Base-by-base conservation (phyloP, 2,888 invertebrate species). In the Acronicta alni region DNA sequence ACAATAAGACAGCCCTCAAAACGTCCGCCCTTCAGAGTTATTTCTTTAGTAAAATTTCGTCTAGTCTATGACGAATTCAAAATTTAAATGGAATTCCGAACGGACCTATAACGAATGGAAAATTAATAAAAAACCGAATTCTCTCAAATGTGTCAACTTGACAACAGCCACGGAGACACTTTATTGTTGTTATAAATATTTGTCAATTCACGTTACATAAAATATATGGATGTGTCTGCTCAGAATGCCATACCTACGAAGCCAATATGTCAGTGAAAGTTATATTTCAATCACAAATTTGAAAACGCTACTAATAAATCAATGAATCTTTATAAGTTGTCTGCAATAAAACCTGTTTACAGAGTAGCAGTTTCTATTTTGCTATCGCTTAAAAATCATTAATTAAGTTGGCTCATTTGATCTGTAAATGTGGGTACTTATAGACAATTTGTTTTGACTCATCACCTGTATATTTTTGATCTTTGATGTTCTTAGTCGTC, bases 321-420 rank as follows among this genome's bases (percentile, higher is more conserved):
- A 56, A 72, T 75, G 72, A 72, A 75, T 72, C 55, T 75, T 56
- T n/a, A 37, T 42, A 70, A 45, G 53, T 54, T 55, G 49, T 57
- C 56, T 54, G 42, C 38, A 61, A 45, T 35, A 42, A 65, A 75
- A 72, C 75, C 58, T 44, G 72, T 72, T 72, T 51, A 39, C 32
- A 43, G 32, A 52, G 38, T 37, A 44, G 51, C 39, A 38, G 55
- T 72, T 69, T 69, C 68, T 67, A 72, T 53, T 69, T 67, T 57
- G 52, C 54, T 17, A 66, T 59, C 51, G 26, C 51, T 68, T 49
- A 42, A 45, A 47, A 54, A 6, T 30, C 39, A 48, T 58, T 58
- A 37, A 55, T 44, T 46, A 57, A 42, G 30, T 47, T 56, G 15
- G 35, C 38, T 60, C 59, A 57, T 60, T 38, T 18, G 18, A 41